Evolutionary conservation across 2,888 invertebrate species (phyloP), one percentile per base, ranked within the genome.

Genomic region (Pollenia angustigena): DNA sequence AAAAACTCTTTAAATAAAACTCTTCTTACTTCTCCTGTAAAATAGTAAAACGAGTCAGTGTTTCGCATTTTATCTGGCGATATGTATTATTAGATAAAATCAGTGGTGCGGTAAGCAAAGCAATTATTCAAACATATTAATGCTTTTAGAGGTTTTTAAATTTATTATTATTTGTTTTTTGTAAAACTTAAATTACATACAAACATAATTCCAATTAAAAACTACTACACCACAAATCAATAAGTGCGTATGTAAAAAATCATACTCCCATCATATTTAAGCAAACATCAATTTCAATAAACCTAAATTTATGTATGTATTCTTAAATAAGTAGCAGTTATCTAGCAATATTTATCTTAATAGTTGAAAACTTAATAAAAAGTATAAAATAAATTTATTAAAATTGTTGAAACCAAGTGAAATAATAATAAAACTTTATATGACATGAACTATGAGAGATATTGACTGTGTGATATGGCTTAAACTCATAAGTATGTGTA

Each of bases 401-500:
- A 32, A 54, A 46, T n/a, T 32, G 40, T 10, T 2, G 8, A 42
- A 52, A 46, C 3, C 32, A 18, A 62, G 48, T n/a, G 42, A 11
- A 68, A 71, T 64, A 69, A 71, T 64, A 69, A 18, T 74, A 50
- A 82, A 75, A 69, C 50, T 81, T 44, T 76, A 52, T 62, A 54
- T 78, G 60, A 46, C 60, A 85, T 16, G 72, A 74, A 74, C 18
- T 32, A 66, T 11, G 10, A 46, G 60, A 60, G 52, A 64, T 85
- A 85, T 81, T 81, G 72, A 64, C 52, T 76, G 76, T 12, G 58
- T 76, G 56, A 85, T 66, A 81, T 78, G 66, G 23, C 74, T 85
- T 68, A 50, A 56, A 52, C 14, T 32, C 10, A n/a, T 60, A 40
- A 68, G 12, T 32, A 42, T 68, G 32, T 8, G 32, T 32, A 32